Percentiles rank a stretch among this genome's conserved stretches.
phyloP scores from a whole-genome alignment of 2,888 invertebrate genomes.

The Tachina lurida region DNA sequence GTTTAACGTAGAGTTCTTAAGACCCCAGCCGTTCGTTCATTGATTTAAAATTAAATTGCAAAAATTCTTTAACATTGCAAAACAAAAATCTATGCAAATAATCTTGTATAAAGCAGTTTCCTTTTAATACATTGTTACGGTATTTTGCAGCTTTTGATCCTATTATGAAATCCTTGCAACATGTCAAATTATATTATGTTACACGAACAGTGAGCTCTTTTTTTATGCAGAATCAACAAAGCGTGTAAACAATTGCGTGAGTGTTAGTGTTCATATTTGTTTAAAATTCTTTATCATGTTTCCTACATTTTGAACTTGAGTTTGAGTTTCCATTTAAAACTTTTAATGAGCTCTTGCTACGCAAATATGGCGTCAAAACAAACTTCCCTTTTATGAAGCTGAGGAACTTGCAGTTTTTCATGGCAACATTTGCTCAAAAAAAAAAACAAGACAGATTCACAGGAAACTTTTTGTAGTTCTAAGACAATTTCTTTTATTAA shows the following conservation, averaged over 20 bases:
- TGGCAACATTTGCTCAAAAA: background rate
- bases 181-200: constrained; percentile 26
- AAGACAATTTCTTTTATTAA: constrained; percentile 5
- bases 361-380: constrained; percentile 35
- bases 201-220: background rate
- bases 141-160: background rate
- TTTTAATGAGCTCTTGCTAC: constrained; percentile 61
- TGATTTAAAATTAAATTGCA: background rate
- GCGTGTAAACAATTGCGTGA: constrained; percentile 11
- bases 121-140: background rate
- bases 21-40: no score
- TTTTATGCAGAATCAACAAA: constrained; percentile 20
- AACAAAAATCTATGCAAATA: background rate
- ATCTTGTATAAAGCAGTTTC: background rate
- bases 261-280: constrained; percentile 10
- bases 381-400: background rate
- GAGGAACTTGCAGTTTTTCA: constrained; percentile 18
- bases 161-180: constrained; percentile 13
- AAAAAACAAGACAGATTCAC: background rate
- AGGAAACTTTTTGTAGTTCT: background rate
- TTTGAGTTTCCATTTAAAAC: constrained; percentile 54
- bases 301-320: constrained; percentile 52
- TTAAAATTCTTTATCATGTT: constrained; percentile 18
- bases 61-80: background rate
- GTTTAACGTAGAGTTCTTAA: no score